These are phyloP conservation scores for Lycia hirtaria DNA, from an alignment of 2,888 invertebrate species.

Conservation along the genomic window DNA sequence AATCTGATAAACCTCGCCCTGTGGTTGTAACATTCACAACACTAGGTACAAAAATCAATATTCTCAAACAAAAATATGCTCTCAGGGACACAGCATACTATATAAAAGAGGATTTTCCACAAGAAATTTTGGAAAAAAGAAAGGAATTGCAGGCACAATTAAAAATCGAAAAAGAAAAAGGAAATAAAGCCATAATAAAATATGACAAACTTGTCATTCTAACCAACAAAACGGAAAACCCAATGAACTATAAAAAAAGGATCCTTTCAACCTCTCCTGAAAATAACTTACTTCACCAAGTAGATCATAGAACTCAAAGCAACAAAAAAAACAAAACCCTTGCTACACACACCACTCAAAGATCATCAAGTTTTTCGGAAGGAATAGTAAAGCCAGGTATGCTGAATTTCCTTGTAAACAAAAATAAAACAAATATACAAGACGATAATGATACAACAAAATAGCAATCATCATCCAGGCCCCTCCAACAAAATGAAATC, in stretches of 20 bases:
- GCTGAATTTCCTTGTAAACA: conserved; percentile 7
- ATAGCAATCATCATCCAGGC: conserved; percentile 15
- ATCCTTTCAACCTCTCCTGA: conserved; percentile 9
- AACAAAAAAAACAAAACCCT: conserved; percentile 10
- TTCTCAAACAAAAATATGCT: conserved; percentile 13
- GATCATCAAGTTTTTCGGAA: conserved; percentile 10
- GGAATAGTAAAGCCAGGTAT: conserved; percentile 11
- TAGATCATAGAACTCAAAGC: not conserved
- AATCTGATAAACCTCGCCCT: conserved; percentile 9
- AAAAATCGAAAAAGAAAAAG: too few species aligned
- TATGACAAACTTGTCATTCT: conserved; percentile 18
- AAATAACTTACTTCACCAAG: not conserved
- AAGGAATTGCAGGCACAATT: conserved; percentile 17
- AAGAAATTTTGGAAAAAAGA: conserved; percentile 15
- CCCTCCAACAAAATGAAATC: too few species aligned
- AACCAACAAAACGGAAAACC: conserved; percentile 3
- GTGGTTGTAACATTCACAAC: conserved; percentile 14
- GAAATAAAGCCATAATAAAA: conserved; percentile 4
- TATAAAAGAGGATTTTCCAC: conserved; percentile 20
- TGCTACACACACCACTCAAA: not conserved
- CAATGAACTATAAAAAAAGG: too few species aligned
- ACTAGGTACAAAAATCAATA: conserved; percentile 14
- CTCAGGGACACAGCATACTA: conserved; percentile 16
- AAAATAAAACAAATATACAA: not conserved
- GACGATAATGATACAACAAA: not conserved